These are phyloP conservation scores for Squalus acanthias DNA, from an alignment of 2,797 vertebrate genomes.

Conservation along the genomic window DNA sequence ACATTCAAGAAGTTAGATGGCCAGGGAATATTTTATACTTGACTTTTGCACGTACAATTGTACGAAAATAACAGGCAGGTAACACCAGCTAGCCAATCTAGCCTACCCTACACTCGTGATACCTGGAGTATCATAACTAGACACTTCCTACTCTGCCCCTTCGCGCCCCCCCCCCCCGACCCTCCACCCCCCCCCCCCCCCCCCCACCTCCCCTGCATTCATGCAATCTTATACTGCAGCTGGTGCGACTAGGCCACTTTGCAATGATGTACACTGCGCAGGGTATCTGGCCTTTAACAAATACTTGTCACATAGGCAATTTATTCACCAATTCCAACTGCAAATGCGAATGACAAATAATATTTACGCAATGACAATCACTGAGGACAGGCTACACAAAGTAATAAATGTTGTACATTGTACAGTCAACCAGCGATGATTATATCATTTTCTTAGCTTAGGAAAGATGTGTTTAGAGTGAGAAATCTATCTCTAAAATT, in stretches of 20 bases:
- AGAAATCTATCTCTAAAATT: background rate
- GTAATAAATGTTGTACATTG: background rate
- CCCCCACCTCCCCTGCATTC: background rate
- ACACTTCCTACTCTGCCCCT: background rate
- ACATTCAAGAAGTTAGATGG: background rate
- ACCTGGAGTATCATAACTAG: background rate
- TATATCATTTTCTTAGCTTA: background rate
- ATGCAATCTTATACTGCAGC: background rate
- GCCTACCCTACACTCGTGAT: background rate
- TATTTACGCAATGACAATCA: background rate
- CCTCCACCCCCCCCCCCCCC: too few species aligned
- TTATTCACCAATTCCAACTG: constrained; percentile 16
- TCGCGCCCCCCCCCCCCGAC: too few species aligned
- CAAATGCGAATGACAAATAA: background rate
- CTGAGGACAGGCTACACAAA: background rate
- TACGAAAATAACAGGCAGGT: background rate
- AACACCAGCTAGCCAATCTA: background rate
- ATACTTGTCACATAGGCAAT: background rate
- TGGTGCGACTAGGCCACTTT: background rate
- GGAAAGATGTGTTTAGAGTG: background rate
- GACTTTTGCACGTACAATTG: background rate
- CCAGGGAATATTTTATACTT: background rate
- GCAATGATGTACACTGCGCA: background rate
- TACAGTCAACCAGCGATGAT: background rate
- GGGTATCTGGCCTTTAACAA: background rate